Evolutionary conservation across 2,113 vertebrate species (phyloP), one percentile per base, ranked within the genome.

Genomic region (Siniperca knerii): DNA sequence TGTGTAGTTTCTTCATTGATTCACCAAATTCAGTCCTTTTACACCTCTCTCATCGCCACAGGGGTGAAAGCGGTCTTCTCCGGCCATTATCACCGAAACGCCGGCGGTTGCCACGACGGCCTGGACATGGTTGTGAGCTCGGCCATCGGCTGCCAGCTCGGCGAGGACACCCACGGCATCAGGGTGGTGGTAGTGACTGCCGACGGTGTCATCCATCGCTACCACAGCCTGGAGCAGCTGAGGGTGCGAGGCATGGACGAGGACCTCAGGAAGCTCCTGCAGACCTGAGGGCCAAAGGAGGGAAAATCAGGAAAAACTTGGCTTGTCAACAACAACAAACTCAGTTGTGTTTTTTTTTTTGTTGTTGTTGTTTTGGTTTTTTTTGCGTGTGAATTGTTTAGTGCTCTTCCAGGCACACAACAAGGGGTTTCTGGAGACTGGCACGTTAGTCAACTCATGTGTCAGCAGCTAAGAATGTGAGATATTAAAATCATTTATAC

Each of bases 91-190:
- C 98, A 99, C 7, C 94, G 97, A 64, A 99, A 99, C 69, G 97
- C 98, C 0, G 98, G 98, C 20, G 98, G 97, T 0, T 92, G 37
- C 87, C 96, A 97, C 91, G 92, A 73, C 62, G 94, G 95, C 78
- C 91, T 99, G 50, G 97, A 99, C 82, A 97, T 99, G 97, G 98
- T 99, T 29, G 97, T 99, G 89, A 98, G 97, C 8, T 99, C 98
- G 0, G 98, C 98, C 18, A 97, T 99, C 0, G 98, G 98, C 18
- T 99, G 98, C 90, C 98, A 99, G 92, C 92, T 99, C 68, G 98
- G 98, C 16, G 65, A 93, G 21, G 98, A 99, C 65, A 21, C 94
- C 0, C 98, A 98, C 0, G 98, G 98, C 4, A 90, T 99, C 46
- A 94, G 98, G 12, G 95, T 98, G 73, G 98, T 99, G 76, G 95